Conservation (phyloP, 2,888 invertebrate species). For the Hirtodrosophila cameraria region DNA sequence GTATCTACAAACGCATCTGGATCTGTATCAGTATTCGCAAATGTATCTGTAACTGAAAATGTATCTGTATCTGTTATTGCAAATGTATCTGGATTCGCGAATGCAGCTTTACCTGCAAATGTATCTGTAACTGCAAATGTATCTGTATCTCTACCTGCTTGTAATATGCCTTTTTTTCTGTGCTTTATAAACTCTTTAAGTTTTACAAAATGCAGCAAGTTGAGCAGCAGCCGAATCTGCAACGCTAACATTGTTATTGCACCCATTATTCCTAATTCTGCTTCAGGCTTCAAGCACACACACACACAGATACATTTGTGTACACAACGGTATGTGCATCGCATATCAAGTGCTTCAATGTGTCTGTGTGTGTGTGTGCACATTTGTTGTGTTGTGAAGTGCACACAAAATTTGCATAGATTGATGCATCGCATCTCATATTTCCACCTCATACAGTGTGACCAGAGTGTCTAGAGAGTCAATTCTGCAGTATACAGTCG, state of each 20-base stretch:
- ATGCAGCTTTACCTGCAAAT: slow-evolving; percentile 8
- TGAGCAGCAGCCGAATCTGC: slow-evolving; percentile 38
- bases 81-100: background rate
- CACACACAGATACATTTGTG: slow-evolving; percentile 12
- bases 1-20: background rate
- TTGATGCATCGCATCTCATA: slow-evolving; percentile 25
- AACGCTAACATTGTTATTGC: slow-evolving; percentile 11
- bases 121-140: background rate
- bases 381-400: slow-evolving; percentile 45
- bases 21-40: background rate
- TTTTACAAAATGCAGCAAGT: slow-evolving; percentile 45
- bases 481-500: no score
- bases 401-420: slow-evolving; percentile 61
- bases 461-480: background rate
- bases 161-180: slow-evolving; percentile 20
- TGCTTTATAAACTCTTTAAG: slow-evolving; percentile 49
- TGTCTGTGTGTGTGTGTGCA: slow-evolving; percentile 54
- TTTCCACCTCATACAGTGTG: background rate
- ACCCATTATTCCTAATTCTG: slow-evolving; percentile 51
- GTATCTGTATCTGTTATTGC: slow-evolving; percentile 10
- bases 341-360: slow-evolving; percentile 34
- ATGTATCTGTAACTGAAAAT: background rate
- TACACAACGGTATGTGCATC: slow-evolving; percentile 20
- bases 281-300: slow-evolving; percentile 26
- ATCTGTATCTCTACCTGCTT: slow-evolving; percentile 12